Evolutionary conservation across 2,797 vertebrate species (phyloP).

Genomic region (Iguana delicatissima): DNA sequence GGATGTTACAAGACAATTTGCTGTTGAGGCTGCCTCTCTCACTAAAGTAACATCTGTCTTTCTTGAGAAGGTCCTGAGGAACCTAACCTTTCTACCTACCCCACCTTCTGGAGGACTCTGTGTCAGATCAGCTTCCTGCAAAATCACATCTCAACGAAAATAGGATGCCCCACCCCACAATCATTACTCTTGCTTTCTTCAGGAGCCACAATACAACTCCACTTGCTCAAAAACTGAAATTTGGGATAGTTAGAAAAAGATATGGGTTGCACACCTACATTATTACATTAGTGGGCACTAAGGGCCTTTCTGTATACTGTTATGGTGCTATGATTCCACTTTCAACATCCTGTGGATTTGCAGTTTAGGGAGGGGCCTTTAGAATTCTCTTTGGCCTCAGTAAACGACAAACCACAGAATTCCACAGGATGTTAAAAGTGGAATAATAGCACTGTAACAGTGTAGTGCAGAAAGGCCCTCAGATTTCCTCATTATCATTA

Average conservation of each 20-base stretch:
- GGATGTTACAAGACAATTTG: no score
- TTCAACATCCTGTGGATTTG: no score
- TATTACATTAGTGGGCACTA: not conserved
- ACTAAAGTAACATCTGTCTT: not conserved
- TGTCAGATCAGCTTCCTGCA: not conserved
- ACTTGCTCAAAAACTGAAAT: not conserved
- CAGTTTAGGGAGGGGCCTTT: no score
- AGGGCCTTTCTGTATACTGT: no score
- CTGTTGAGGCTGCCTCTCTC: not conserved
- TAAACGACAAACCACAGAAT: no score
- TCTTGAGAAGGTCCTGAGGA: not conserved
- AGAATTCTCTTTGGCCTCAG: no score
- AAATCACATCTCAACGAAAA: not conserved
- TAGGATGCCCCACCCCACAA: no score
- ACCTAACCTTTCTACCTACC: not conserved
- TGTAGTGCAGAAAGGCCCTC: no score
- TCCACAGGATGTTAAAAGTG: no score
- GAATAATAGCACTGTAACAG: no score
- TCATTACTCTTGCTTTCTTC: not conserved
- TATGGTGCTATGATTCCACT: no score
- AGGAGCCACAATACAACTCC: not conserved
- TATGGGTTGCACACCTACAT: not conserved
- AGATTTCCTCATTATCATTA: not conserved
- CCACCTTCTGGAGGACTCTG: not conserved
- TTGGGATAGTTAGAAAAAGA: not conserved